Conservation (phyloP, 2,797 vertebrate species). For the Pseudocheirus occidentalis region DNA sequence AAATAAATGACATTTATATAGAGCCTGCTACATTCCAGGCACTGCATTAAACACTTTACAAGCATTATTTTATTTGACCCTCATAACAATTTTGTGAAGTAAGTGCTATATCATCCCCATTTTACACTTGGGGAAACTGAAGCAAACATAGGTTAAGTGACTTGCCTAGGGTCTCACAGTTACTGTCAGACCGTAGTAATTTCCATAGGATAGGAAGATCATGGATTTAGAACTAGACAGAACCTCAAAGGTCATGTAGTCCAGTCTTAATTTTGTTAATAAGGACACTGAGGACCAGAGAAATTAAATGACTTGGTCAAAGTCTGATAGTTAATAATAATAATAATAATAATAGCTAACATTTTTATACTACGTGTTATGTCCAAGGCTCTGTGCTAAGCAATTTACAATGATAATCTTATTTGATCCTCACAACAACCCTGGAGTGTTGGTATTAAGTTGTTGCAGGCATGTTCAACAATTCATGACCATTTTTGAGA, state of each 20-base stretch:
- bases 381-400: neutral
- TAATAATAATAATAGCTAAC: neutral
- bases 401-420: neutral
- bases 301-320: neutral
- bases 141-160: neutral
- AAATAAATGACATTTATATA: neutral
- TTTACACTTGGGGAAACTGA: neutral
- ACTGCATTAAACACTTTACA: neutral
- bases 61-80: neutral
- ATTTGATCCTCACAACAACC: neutral
- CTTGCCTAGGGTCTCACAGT: neutral
- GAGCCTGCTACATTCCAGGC: neutral
- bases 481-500: neutral
- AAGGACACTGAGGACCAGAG: neutral
- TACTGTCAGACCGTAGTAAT: neutral
- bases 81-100: neutral
- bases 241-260: neutral
- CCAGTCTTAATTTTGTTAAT: neutral
- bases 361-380: neutral
- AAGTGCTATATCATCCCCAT: neutral
- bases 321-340: neutral
- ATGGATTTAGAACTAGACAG: neutral
- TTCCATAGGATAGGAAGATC: neutral
- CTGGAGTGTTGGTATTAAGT: neutral
- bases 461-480: neutral